Evolutionary conservation across 2,113 vertebrate species (phyloP), one percentile per base, ranked within the genome.

Genomic region (Lampris incognitus): DNA sequence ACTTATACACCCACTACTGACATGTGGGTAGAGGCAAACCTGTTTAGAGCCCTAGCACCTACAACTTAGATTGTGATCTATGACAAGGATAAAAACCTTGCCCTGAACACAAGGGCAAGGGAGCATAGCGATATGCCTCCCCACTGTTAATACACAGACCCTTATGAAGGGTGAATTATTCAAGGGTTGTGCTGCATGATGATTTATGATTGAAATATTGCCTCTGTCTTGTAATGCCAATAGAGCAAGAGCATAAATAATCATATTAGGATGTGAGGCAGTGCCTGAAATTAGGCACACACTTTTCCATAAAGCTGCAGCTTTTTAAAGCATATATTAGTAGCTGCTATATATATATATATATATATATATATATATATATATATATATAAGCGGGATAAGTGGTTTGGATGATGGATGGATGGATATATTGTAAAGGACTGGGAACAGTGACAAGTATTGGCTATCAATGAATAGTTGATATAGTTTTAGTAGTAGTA

Each of bases 221-320:
- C 68, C 62, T 68, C 63, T 39, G 59, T 56, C 57, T 60, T 62
- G 74, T 79, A 88, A 86, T 60, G 68, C 66, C 66, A 60, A 76
- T 71, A 81, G 85, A 88, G 79, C 46, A 59, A 55, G 83, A 78
- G 84, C 78, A 90, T 86, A 85, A 91, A 90, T 88, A 92, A 92
- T 87, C 82, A 76, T 77, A 88, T 88, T 85, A 89, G 75, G 49
- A 56, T 54, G 72, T 84, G 85, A 84, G 60, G 69, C 89, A 75
- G 83, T 60, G 86, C 78, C 80, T 85, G 82, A 90, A 85, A 91
- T 93, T 48, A 88, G 87, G 84, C 85, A 82, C 52, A 69, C 64
- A 9, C 79, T 82, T 84, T 78, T 91, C 78, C 86, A 89, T 88
- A 91, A 89, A 24, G 24, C 24, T 24, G 24, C 24, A 24, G 24